Evolutionary conservation across 2,797 vertebrate species (phyloP).

Genomic region (Anableps anableps): DNA sequence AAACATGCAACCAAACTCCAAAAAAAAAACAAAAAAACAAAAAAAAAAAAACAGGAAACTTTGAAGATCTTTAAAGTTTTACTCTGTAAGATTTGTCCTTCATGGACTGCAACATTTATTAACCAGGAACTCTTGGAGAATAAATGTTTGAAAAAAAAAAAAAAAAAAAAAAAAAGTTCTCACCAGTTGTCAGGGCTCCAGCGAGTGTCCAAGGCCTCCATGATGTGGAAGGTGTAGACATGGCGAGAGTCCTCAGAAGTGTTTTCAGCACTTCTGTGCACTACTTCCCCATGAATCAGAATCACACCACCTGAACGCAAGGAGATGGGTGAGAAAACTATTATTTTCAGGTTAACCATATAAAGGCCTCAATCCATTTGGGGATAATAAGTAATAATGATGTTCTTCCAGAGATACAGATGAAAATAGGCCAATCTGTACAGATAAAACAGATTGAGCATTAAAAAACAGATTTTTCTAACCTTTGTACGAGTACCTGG

Average conservation of each 20-base stretch:
- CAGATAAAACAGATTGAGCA: neutral
- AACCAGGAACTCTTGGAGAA: neutral
- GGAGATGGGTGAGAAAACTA: neutral
- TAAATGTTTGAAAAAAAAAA: neutral
- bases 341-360: neutral
- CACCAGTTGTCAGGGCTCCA: constrained; percentile 98
- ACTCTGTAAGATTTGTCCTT: neutral
- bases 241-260: constrained; percentile 87
- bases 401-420: neutral
- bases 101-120: neutral
- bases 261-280: constrained; percentile 91
- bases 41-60: too few relatives aligned
- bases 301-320: constrained; percentile 83
- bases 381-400: neutral
- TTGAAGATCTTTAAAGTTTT: too few relatives aligned
- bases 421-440: neutral
- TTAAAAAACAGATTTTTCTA: too few relatives aligned
- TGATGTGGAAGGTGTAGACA: constrained; percentile 92
- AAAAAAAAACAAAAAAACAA: too few relatives aligned
- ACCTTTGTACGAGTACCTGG: too few relatives aligned
- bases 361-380: neutral
- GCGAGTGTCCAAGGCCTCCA: constrained; percentile 86
- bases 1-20: too few relatives aligned
- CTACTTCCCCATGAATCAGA: constrained; percentile 93
- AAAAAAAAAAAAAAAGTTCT: constrained; percentile 24